These are phyloP conservation scores for Acromyrmex charruanus DNA, from an alignment of 1,140 invertebrate genomes.

Conservation along the genomic window DNA sequence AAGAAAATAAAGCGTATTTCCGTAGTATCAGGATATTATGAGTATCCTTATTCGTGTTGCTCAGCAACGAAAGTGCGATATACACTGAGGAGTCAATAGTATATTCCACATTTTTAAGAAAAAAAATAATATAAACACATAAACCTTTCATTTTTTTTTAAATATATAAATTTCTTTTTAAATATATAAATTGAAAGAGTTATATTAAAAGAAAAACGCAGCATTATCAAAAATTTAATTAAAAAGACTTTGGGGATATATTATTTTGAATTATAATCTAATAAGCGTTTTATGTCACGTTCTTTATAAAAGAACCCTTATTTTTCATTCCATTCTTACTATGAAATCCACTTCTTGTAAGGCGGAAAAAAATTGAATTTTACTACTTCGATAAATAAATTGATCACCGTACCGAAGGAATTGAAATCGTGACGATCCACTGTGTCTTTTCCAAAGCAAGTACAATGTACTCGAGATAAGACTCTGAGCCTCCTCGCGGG, in stretches of 20 bases:
- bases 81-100: constrained; percentile 28
- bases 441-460: not conserved
- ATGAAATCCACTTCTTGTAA: not conserved
- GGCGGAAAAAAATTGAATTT: not conserved
- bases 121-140: not conserved
- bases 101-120: not conserved
- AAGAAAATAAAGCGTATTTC: constrained; percentile 20
- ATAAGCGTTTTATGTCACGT: not conserved
- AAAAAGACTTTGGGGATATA: not conserved
- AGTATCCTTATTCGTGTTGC: constrained; percentile 24
- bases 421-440: constrained; percentile 24
- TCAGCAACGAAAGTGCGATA: constrained; percentile 45
- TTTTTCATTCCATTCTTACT: not conserved
- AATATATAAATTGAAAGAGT: not conserved
- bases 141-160: not conserved
- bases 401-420: not conserved
- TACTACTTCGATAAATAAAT: constrained; percentile 3
- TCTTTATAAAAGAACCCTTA: not conserved
- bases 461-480: not conserved
- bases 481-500: not conserved
- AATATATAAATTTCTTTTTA: not conserved
- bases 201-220: not conserved
- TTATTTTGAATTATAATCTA: constrained; percentile 1
- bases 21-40: not conserved
- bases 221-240: not conserved